Evolutionary conservation across 2,888 invertebrate genomes (phyloP).

Genomic region (Lymantria monacha): DNA sequence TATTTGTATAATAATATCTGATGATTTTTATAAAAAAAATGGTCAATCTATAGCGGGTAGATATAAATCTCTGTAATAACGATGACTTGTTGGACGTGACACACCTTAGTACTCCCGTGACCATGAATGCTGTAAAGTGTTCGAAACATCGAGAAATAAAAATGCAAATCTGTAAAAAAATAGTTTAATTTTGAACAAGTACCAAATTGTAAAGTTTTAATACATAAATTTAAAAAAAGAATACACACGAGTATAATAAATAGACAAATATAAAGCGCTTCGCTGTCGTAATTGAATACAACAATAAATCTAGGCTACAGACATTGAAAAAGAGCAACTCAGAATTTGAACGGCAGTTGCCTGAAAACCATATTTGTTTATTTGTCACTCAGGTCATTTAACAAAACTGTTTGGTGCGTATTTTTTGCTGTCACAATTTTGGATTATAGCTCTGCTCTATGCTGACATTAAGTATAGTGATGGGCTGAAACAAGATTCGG

Average conservation of each 20-base stretch:
- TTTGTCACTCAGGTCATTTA: conserved; percentile 35
- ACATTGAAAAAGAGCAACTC: conserved; percentile 14
- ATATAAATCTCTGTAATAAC: too few species aligned
- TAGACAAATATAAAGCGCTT: background rate
- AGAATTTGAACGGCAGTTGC: conserved; percentile 13
- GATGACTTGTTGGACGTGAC: too few species aligned
- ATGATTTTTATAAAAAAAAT: too few species aligned
- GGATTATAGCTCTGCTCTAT: conserved; percentile 9
- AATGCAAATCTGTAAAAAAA: too few species aligned
- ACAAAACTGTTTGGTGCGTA: conserved; percentile 17
- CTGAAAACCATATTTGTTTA: conserved; percentile 18
- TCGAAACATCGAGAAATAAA: too few species aligned
- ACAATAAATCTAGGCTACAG: conserved; percentile 17
- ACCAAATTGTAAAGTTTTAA: background rate
- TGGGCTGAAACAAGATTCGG: conserved; percentile 11
- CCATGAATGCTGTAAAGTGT: too few species aligned
- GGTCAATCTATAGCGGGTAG: too few species aligned
- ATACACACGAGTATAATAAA: background rate
- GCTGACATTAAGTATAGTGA: conserved; percentile 8
- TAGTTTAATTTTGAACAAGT: too few species aligned
- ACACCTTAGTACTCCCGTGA: too few species aligned
- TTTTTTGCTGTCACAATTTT: conserved; percentile 14
- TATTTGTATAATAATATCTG: too few species aligned
- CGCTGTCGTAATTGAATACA: conserved; percentile 8
- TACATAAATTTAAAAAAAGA: background rate